Base-by-base conservation (phyloP, 2,888 invertebrate genomes). In the Marasmarcha lunaedactyla region DNA sequence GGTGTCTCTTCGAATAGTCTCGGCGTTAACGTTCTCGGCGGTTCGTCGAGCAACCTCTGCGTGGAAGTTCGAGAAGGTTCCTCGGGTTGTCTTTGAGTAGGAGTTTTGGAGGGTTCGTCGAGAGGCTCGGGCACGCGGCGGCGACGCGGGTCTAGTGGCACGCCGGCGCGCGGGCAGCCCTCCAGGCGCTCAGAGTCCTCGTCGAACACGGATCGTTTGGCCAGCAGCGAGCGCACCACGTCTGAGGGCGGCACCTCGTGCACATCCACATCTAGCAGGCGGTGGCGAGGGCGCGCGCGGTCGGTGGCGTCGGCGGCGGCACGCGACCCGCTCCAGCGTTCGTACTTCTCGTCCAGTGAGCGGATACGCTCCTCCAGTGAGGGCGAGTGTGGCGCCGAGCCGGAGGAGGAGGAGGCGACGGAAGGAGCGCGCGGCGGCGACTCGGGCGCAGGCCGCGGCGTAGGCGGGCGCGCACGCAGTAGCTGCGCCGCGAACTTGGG, bases 181-280 rank as follows among this genome's bases (percentile, higher is more conserved):
- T 96, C 96, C 42, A 98, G 84, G 26, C 98, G 86, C 71, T 97
- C 95, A 33, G 93, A 89, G 68, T 98, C 98, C 69, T 97, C 97
- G 66, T 98, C 98, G 71, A 98, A 97, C 39, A 98, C 94, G 38
- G 95, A 96, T 47, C 93, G 90, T 69, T 95, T 94, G 3, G 96
- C 94, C 57, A 97, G 86, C 54, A 98, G 88, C 14, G 95, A 94
- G 59, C 94, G 93, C 30, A 96, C 93, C 56, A 97, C 96, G 55
- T 96, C 96, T 14, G 97, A 97, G 0, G 96, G 97, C 64, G 96
- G 94, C 43, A 93, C 87, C 59, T 92, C 90, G 57, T 89, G 88
- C 44, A 92, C 87, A 62, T 93, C 92, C 43, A 93, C 83, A 54
- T 94, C 93, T 33, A 94, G 86, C 40, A 94, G 85, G 54, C 92